phyloP scores from a whole-genome alignment of 2,888 invertebrate genomes.

The Drosophila austrosaltans region DNA sequence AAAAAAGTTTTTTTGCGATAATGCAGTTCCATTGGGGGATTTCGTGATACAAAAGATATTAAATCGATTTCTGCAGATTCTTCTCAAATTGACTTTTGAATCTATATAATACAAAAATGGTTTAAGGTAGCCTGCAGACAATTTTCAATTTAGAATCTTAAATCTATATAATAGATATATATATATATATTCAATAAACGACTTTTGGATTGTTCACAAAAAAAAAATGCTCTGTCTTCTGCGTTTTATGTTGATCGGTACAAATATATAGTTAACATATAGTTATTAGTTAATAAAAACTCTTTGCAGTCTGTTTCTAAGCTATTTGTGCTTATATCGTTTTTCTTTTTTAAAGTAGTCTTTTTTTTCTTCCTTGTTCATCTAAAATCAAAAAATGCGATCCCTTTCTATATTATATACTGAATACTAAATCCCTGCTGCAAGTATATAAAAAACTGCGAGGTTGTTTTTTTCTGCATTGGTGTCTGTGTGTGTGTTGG shows the following conservation, averaged over 20 bases:
- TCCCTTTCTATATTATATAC: constrained; percentile 39
- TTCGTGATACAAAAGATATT: not conserved
- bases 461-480: not conserved
- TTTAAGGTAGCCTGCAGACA: not conserved
- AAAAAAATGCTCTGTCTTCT: constrained; percentile 30
- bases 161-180: constrained; percentile 5
- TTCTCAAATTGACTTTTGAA: not conserved
- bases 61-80: not conserved
- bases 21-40: not conserved
- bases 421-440: constrained; percentile 75
- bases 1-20: not conserved
- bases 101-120: not conserved
- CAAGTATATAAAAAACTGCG: constrained; percentile 34
- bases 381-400: constrained; percentile 13
- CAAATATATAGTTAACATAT: constrained; percentile 16
- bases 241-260: not conserved
- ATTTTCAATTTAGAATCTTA: constrained; percentile 5
- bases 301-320: constrained; percentile 68
- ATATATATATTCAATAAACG: not conserved
- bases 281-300: constrained; percentile 37
- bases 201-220: constrained; percentile 40
- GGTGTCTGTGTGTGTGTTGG: not conserved
- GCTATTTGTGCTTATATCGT: constrained; percentile 40
- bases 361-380: constrained; percentile 50
- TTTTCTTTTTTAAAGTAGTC: constrained; percentile 75